phyloP scores from a whole-genome alignment of 2,113 vertebrate genomes.

The Vombatus ursinus region DNA sequence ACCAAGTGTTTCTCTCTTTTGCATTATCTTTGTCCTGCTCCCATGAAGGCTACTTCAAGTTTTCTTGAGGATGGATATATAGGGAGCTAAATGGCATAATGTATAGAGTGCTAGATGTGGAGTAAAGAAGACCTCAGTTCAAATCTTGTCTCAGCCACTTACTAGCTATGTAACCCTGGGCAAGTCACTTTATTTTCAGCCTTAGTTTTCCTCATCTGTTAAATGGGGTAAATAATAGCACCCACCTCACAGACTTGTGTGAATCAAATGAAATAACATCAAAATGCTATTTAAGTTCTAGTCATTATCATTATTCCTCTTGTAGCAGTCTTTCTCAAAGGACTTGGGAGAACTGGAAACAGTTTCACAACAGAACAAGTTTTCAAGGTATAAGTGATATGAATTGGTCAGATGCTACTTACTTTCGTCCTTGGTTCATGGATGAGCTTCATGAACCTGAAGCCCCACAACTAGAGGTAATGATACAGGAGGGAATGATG shows the following conservation, averaged over 20 bases:
- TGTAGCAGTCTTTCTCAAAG: not conserved
- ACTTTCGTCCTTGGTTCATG: not conserved
- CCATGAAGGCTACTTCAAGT: not conserved
- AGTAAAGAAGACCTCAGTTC: not conserved
- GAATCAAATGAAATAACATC: not conserved
- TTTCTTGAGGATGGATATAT: not conserved
- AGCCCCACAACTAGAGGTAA: not conserved
- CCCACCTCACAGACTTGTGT: not conserved
- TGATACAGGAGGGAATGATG: not conserved
- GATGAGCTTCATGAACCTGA: not conserved
- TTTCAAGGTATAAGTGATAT: not conserved
- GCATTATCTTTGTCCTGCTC: not conserved
- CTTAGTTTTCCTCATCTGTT: not conserved
- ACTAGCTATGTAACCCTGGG: not conserved
- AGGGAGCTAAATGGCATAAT: not conserved
- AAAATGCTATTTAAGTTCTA: not conserved
- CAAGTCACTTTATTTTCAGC: not conserved
- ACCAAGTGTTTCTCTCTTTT: not conserved
- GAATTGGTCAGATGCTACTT: not conserved
- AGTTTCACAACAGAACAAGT: not conserved
- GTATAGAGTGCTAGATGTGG: not conserved
- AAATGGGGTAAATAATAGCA: not conserved
- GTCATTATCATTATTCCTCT: not conserved
- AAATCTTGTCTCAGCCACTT: not conserved
- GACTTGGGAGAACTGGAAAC: not conserved